Evolutionary conservation across 92 coral and sea anemone genomes (phyloP).

Genomic region (Montipora capitata): DNA sequence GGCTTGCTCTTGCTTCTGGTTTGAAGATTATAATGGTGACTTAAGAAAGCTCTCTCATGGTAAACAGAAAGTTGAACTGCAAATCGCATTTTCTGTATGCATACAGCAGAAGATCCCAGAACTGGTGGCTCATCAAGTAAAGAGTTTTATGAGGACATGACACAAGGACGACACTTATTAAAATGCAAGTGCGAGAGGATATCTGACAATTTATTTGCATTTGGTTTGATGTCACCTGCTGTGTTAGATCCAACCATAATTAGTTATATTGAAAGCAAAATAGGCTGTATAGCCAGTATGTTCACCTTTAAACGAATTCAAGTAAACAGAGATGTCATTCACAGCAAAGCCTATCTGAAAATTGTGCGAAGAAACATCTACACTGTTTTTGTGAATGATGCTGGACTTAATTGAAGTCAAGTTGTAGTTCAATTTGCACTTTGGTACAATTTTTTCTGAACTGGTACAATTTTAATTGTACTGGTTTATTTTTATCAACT

Average conservation of each 20-base stretch:
- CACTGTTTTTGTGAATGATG: conserved; percentile 62
- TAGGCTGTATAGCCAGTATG: conserved; percentile 46
- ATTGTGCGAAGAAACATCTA: conserved; percentile 67
- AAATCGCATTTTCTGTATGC: conserved; percentile 78
- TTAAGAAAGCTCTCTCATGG: conserved; percentile 81
- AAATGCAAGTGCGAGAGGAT: conserved; percentile 72
- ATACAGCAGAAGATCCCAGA: conserved; percentile 83
- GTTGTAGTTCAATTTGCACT: too few relatives aligned
- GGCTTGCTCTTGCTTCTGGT: conserved; percentile 86
- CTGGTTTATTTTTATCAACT: too few relatives aligned
- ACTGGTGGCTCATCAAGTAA: conserved; percentile 71
- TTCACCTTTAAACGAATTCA: conserved; percentile 72
- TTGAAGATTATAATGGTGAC: conserved; percentile 82
- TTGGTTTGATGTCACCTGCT: conserved; percentile 76
- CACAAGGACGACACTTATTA: conserved; percentile 45
- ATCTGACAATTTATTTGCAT: conserved; percentile 57
- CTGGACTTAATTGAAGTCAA: conserved; percentile 50
- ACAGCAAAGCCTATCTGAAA: conserved; percentile 67
- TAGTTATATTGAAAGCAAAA: conserved; percentile 40
- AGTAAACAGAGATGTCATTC: conserved; percentile 59
- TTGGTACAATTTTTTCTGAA: too few relatives aligned
- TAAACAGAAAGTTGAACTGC: conserved; percentile 80
- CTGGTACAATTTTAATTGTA: too few relatives aligned
- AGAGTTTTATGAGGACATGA: conserved; percentile 70
- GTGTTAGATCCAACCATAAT: conserved; percentile 28